Evolutionary conservation across 2,888 invertebrate genomes (phyloP), one percentile per base, ranked within the genome.

Genomic region (Alloplasta piceator): DNA sequence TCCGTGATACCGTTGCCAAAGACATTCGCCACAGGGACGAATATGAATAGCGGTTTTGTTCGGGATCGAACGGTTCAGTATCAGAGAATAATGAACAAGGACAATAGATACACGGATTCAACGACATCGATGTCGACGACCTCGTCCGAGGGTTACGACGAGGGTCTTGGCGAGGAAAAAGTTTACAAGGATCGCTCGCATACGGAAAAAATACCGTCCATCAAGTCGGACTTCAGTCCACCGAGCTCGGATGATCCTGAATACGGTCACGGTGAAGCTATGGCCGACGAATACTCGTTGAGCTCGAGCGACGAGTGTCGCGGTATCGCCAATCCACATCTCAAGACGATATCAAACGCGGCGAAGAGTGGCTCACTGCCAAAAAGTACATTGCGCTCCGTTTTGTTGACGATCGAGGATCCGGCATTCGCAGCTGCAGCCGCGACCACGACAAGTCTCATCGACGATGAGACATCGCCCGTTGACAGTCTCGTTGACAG

Each of bases 391-490:
- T 77, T 93, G 46, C 87, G 93, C n/a, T 92, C 92, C 74, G 93
- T 95, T 1, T 93, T 95, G 0, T 93, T 96, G 4, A 95, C 95
- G 0, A 94, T 96, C 48, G 96, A 96, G 87, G 96, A 96, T 89
- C 94, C 95, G 1, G 96, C 96, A 86, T 97, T 97, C 86, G 96
- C 96, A 0, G 95, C 96, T 63, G 93, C 94, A 63, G 96, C 95
- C 82, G 94, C 95, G 14, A 95, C 95, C 55, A 94, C 95, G 0
- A 95, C 95, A 52, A 94, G 95, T 77, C 92, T 97, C 43, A 93
- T 97, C 41, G 97, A 97, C 83, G 97, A 97, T 87, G 97, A 97
- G 89, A 96, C 96, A 0, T 97, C 97, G 0, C 97, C 97, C 10
- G 96, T 96, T 0, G 97, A 96, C 86, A 96, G 96, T 89, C 92